Percentiles rank a stretch among this genome's conserved stretches.
Conservation (phyloP, 2,113 vertebrate genomes). For the Pogonocichla stellata region DNA sequence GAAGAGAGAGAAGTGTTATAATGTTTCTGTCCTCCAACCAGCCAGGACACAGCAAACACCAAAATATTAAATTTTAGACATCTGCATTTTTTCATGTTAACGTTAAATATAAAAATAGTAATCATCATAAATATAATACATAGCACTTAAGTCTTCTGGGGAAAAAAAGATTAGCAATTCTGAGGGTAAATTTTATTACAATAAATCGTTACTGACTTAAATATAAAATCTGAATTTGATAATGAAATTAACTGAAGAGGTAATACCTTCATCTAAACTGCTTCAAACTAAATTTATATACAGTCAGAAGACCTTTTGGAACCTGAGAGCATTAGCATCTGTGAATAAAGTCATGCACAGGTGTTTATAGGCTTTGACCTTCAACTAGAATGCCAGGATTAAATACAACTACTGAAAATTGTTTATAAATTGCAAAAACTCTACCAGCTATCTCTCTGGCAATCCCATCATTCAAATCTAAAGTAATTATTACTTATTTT, state of each 20-base stretch:
- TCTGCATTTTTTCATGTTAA: constrained; percentile 88
- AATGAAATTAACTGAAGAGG: background rate
- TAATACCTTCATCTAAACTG: background rate
- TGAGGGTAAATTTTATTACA: constrained; percentile 1
- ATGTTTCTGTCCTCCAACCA: constrained; percentile 33
- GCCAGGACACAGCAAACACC: constrained; percentile 74
- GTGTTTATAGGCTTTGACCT: background rate
- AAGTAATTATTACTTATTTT: background rate
- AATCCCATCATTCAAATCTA: background rate
- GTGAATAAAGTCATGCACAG: background rate
- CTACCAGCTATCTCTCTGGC: background rate
- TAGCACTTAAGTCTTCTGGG: background rate
- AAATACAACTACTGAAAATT: background rate
- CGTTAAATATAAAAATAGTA: constrained; percentile 6
- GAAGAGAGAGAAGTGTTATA: constrained; percentile 62
- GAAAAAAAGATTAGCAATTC: background rate
- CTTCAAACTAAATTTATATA: background rate
- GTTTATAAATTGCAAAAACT: background rate
- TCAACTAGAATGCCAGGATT: background rate
- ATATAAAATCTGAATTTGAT: constrained; percentile 2
- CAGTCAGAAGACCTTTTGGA: background rate
- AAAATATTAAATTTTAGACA: constrained; percentile 85
- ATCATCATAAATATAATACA: background rate
- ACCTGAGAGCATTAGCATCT: constrained; percentile 1
- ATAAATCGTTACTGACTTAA: background rate